These are phyloP conservation scores for Suncus etruscus DNA, from an alignment of 2,113 vertebrate genomes.

Conservation along the genomic window DNA sequence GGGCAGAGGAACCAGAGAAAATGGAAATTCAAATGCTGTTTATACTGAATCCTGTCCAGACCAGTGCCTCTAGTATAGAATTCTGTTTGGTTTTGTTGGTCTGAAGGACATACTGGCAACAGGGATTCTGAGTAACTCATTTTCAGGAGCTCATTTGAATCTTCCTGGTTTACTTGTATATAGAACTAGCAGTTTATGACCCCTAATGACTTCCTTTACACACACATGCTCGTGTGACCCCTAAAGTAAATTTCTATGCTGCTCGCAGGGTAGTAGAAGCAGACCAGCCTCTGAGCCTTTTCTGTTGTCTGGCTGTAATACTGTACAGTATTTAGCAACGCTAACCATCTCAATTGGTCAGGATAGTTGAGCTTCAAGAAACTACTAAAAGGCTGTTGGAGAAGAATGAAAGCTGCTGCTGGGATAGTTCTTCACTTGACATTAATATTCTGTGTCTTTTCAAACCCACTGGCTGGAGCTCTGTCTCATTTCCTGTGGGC, in stretches of 20 bases:
- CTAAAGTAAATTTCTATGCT: constrained; percentile 15
- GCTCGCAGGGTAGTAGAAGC: constrained; percentile 49
- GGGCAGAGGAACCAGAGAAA: constrained; percentile 36
- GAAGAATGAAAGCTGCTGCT: not conserved
- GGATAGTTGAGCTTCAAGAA: constrained; percentile 1
- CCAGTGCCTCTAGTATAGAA: constrained; percentile 43
- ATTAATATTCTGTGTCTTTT: too few species aligned
- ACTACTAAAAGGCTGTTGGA: not conserved
- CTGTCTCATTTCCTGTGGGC: not conserved
- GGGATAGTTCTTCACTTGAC: constrained; percentile 1
- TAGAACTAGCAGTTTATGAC: constrained; percentile 36
- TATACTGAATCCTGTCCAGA: constrained; percentile 49
- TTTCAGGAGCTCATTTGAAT: not conserved
- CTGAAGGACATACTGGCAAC: constrained; percentile 28
- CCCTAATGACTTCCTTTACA: not conserved
- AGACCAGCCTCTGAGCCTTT: constrained; percentile 56
- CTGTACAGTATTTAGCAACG: constrained; percentile 22
- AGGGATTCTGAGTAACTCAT: constrained; percentile 46
- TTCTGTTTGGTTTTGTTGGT: constrained; percentile 22
- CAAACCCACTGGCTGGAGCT: constrained; percentile 4
- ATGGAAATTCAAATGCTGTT: constrained; percentile 31
- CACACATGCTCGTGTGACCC: too few species aligned
- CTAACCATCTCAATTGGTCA: not conserved
- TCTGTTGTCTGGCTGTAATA: constrained; percentile 22
- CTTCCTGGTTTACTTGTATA: constrained; percentile 37